A percentile compares a stretch with the other conserved stretches of the same genome.
These are phyloP conservation scores for Trematomus bernacchii DNA, from an alignment of 2,797 vertebrate species.

Conservation along the genomic window DNA sequence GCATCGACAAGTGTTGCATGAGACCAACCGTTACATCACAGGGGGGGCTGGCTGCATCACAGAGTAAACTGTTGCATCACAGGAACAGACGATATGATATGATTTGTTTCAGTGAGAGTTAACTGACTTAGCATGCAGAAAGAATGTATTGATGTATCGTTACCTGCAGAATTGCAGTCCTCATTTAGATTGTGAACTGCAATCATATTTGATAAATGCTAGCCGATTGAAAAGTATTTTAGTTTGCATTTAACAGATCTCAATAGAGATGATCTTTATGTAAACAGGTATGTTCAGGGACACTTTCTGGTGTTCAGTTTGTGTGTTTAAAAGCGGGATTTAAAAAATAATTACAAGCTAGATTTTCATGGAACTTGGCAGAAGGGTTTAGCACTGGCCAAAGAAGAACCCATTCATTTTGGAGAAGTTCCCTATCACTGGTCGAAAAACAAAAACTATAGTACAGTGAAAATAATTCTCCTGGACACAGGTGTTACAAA, in stretches of 20 bases:
- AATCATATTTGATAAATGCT: neutral
- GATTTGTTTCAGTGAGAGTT: constrained; percentile 9
- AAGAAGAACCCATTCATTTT: too few relatives aligned
- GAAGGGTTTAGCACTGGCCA: too few relatives aligned
- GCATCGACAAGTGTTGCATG: neutral
- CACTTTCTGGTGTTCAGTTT: neutral
- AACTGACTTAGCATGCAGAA: neutral
- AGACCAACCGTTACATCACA: constrained; percentile 32
- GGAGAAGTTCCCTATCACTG: too few relatives aligned
- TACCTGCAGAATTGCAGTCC: neutral
- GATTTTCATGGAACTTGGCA: too few relatives aligned
- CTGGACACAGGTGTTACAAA: neutral
- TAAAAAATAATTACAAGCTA: too few relatives aligned
- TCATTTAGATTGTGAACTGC: neutral
- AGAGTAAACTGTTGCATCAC: constrained; percentile 62
- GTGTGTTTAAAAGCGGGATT: too few relatives aligned
- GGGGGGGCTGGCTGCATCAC: constrained; percentile 13
- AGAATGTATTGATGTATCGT: neutral
- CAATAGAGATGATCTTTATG: neutral
- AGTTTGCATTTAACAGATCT: neutral
- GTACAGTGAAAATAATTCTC: neutral
- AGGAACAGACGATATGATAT: constrained; percentile 14
- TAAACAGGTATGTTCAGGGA: neutral
- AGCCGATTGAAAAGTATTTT: neutral
- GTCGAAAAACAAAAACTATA: too few relatives aligned